These are phyloP conservation scores for Denticeps clupeoides DNA, from an alignment of 2,797 vertebrate species.

Conservation along the genomic window DNA sequence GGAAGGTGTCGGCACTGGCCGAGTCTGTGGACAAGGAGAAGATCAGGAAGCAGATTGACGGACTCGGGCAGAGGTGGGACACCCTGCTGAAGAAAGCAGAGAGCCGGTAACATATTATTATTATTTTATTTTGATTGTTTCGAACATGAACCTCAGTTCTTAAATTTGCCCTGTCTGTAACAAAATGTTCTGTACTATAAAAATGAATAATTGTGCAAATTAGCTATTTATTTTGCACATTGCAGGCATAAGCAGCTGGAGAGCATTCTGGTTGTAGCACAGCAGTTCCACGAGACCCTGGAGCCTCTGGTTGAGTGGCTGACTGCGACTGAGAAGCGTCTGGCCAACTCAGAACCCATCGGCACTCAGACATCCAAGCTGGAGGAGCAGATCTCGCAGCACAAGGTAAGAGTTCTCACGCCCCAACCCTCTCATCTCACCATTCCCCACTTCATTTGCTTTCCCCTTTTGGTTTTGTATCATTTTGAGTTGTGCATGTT, in stretches of 20 bases:
- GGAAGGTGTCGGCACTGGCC: conserved; percentile 79
- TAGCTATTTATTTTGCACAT: conserved; percentile 17
- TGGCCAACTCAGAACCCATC: conserved; percentile 80
- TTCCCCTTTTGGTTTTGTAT: conserved; percentile 4
- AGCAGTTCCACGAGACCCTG: conserved; percentile 89
- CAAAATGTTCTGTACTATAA: too few relatives aligned
- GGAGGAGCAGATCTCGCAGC: conserved; percentile 83
- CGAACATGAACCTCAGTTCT: too few relatives aligned
- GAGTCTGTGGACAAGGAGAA: conserved; percentile 84
- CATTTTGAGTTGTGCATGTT: conserved; percentile 5
- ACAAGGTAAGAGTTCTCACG: too few relatives aligned
- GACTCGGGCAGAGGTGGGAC: conserved; percentile 86
- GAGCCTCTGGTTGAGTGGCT: conserved; percentile 90
- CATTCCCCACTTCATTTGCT: conserved; percentile 3
- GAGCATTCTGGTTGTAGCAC: conserved; percentile 82
- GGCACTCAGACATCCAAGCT: conserved; percentile 85
- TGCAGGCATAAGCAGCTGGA: conserved; percentile 85
- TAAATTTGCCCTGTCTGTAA: too few relatives aligned
- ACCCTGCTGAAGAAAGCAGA: conserved; percentile 84
- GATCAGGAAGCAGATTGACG: conserved; percentile 77
- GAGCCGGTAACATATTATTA: conserved; percentile 63
- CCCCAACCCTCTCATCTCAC: not conserved
- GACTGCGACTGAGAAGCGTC: conserved; percentile 70
- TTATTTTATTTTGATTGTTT: conserved; percentile 9
- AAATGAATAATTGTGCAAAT: too few relatives aligned